phyloP scores from a whole-genome alignment of 2,113 vertebrate genomes.

The Mirza zaza region DNA sequence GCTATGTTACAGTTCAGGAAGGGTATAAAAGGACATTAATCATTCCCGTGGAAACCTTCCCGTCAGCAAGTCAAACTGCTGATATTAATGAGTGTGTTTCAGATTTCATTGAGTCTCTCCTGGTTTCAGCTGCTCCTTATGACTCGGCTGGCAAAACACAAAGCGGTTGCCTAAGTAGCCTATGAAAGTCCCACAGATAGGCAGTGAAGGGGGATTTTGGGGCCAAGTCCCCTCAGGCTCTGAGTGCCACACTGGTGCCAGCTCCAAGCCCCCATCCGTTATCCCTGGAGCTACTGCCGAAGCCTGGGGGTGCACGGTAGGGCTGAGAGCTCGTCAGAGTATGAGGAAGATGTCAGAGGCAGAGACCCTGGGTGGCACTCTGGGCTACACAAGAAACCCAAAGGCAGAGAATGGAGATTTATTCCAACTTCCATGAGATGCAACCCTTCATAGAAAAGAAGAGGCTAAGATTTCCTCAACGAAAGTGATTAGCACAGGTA shows the following conservation, averaged over 20 bases:
- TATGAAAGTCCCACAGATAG: slow-evolving; percentile 60
- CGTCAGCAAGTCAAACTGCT: slow-evolving; percentile 80
- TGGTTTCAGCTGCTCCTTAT: slow-evolving; percentile 75
- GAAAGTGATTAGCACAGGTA: background rate
- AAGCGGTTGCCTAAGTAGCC: slow-evolving; percentile 55
- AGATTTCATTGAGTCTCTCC: slow-evolving; percentile 81
- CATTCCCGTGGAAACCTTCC: slow-evolving; percentile 79
- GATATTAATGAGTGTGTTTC: slow-evolving; percentile 80
- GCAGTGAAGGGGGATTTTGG: slow-evolving; percentile 45
- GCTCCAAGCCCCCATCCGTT: background rate
- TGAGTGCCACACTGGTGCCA: background rate
- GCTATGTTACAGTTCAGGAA: slow-evolving; percentile 74
- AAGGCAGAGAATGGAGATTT: background rate
- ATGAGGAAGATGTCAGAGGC: background rate
- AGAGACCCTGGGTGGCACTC: background rate
- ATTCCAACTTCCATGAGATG: background rate
- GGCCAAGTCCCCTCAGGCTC: background rate
- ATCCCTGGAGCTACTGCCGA: background rate
- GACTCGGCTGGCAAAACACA: slow-evolving; percentile 76
- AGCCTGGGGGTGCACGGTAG: background rate
- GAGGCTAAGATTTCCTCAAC: background rate
- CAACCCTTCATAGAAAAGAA: background rate
- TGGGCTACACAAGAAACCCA: background rate
- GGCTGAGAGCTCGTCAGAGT: background rate
- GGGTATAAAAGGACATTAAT: slow-evolving; percentile 82